A percentile compares a stretch with the other conserved stretches of the same genome.
These are phyloP conservation scores for Platyscapa corneri DNA, from an alignment of 1,140 invertebrate species.

Conservation along the genomic window DNA sequence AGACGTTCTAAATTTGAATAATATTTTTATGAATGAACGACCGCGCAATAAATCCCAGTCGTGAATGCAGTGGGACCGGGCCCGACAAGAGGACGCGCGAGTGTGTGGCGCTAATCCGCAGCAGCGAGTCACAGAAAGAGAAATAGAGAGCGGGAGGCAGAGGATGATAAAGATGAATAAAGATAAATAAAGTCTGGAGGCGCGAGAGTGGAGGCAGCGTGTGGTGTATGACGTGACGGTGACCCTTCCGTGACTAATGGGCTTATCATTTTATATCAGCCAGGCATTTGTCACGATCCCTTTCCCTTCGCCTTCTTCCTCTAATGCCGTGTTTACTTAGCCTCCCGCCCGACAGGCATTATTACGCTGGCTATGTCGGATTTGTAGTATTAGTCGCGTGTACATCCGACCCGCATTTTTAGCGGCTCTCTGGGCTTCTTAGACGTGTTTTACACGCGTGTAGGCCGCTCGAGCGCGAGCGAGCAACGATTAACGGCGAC, in stretches of 20 bases:
- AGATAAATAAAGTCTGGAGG: slow-evolving; percentile 41
- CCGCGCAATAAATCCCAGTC: slow-evolving; percentile 70
- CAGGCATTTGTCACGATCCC: slow-evolving; percentile 66
- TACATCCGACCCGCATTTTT: not conserved
- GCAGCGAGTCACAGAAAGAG: too few relatives aligned
- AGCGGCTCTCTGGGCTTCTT: not conserved
- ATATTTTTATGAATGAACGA: slow-evolving; percentile 74
- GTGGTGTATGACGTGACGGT: not conserved
- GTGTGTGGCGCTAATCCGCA: slow-evolving; percentile 38
- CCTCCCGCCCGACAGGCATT: slow-evolving; percentile 63
- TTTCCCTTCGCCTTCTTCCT: slow-evolving; percentile 44
- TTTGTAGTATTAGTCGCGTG: slow-evolving; percentile 27
- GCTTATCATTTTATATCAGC: slow-evolving; percentile 73
- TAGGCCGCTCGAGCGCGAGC: not conserved
- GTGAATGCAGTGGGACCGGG: slow-evolving; percentile 24
- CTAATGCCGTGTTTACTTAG: slow-evolving; percentile 67
- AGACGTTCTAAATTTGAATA: slow-evolving; percentile 74
- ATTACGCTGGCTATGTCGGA: slow-evolving; percentile 29
- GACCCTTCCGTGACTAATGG: slow-evolving; percentile 67
- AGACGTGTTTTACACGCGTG: slow-evolving; percentile 37
- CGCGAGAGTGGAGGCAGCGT: slow-evolving; percentile 24
- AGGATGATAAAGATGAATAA: slow-evolving; percentile 50
- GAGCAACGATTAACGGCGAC: not conserved
- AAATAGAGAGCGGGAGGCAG: not conserved
- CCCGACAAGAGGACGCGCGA: slow-evolving; percentile 10